Evolutionary conservation across 1,140 invertebrate species (phyloP), one percentile per base, ranked within the genome.

Genomic region (Drosophila repleta): DNA sequence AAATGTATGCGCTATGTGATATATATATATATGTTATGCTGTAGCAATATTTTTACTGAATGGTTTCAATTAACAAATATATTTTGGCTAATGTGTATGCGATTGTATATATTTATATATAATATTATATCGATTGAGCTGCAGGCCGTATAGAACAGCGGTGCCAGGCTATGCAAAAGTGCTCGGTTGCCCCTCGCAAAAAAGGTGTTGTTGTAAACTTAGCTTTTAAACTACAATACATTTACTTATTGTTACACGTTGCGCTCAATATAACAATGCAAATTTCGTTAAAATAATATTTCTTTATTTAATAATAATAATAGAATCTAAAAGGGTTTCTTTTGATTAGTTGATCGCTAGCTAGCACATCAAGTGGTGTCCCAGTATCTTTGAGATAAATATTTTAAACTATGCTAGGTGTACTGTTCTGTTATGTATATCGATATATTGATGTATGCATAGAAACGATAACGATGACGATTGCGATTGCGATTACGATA

Each of bases 191-290:
- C 56, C 15, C 5, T 17, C 21, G 39, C n/a, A 15, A 51, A 37
- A 68, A 52, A n/a, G 10, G n/a, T n/a, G n/a, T n/a, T 32, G 37
- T 56, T 61, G 26, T 57, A n/a, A 68, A 61, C 64, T 73, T 68
- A 67, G 65, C 46, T 64, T 57, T 43, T 17, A 43, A 46, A 55
- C 70, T 82, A 82, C 45, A 24, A 20, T 48, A 64, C n/a, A 51
- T 49, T 64, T 32, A 55, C 45, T 72, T 84, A 67, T 81, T 77
- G 61, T 70, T 70, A 41, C 39, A 79, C 48, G 71, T 67, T 70
- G 62, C 39, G 57, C 68, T 58, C 68, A 39, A 66, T 65, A 74
- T 71, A 74, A 75, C 70, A 63, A 70, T 56, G 76, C 49, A 66
- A 71, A 52, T 71, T 65, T 55, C 32, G 3, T 35, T 35, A 35